Evolutionary conservation across 2,113 vertebrate genomes (phyloP).

Genomic region (Entomyzon cyanotis): DNA sequence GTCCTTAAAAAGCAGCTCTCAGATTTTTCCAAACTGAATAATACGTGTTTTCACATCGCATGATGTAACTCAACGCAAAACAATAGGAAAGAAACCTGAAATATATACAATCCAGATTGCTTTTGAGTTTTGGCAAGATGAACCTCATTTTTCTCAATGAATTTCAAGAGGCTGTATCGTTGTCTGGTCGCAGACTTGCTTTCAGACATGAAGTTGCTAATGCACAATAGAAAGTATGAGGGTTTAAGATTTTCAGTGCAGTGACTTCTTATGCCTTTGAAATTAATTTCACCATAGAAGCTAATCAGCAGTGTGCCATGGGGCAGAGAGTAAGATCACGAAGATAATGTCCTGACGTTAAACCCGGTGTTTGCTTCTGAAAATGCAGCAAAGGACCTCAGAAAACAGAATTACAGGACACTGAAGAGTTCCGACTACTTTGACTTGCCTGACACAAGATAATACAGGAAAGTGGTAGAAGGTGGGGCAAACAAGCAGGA

Average conservation of each 20-base stretch:
- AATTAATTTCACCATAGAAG: background rate
- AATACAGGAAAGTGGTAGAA: background rate
- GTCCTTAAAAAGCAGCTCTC: background rate
- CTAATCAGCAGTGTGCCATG: background rate
- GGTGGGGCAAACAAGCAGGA: background rate
- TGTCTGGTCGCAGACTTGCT: background rate
- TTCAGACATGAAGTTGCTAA: background rate
- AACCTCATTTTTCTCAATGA: background rate
- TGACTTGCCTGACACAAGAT: background rate
- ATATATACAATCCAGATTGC: background rate
- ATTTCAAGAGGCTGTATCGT: background rate
- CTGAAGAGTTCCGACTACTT: background rate
- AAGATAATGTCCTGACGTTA: background rate
- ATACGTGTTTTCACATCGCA: rapidly evolving
- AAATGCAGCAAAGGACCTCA: background rate
- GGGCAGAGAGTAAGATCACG: background rate
- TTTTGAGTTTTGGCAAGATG: background rate
- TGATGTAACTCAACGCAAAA: background rate
- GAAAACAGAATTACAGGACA: background rate
- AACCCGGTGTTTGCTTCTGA: background rate
- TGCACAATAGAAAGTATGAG: background rate
- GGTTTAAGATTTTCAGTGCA: background rate
- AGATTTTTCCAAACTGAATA: background rate
- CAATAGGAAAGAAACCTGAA: background rate
- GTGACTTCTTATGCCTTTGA: background rate